Base-by-base conservation (phyloP, 2,113 vertebrate genomes). In the Halcyon malimbica region DNA sequence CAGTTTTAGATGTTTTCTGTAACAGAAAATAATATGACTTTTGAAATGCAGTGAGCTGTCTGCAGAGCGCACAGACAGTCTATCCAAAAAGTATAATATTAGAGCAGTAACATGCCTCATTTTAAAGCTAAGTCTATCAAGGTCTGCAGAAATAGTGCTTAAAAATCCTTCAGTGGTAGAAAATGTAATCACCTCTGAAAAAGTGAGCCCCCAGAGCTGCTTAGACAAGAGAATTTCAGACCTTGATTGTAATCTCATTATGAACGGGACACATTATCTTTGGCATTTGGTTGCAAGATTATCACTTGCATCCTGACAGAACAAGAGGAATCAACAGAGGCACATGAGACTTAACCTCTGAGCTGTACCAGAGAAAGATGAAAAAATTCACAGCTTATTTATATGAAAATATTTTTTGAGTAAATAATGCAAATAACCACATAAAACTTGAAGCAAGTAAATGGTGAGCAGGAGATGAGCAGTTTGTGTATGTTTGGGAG, bases 371-470 rank as follows among this genome's bases (percentile, higher is more conserved):
- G 39, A 71, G 44, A 79, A 95, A 65, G 28, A 41, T 84, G 44
- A 37, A 96, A 94, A 81, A 93, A 76, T 44, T 82, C 74, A 76
- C 48, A 90, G 69, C 37, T 90, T 92, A 84, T 89, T 94, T 95
- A 89, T 29, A 78, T 90, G 82, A 68, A 83, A 93, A 93, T 90
- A 75, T 81, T 92, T 96, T 70, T 83, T 50, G 7, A 77, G 15
- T 31, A 83, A 85, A 33, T 84, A 79, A 76, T 93, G 48, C 62
- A 94, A 87, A 82, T 69, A 90, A 54, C 0, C 0, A 3, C 11
- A 50, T 78, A 89, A 87, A 87, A 95, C 2, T 3, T 69, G 44
- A 92, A 84, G 60, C 44, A 75, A 89, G 42, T 73, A 90, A 87
- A 78, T 13, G 39, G 60, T 51, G 42, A 93, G 69, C 64, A 89